Evolutionary conservation across 2,797 vertebrate species (phyloP).

Genomic region (Crenuchus spilurus): DNA sequence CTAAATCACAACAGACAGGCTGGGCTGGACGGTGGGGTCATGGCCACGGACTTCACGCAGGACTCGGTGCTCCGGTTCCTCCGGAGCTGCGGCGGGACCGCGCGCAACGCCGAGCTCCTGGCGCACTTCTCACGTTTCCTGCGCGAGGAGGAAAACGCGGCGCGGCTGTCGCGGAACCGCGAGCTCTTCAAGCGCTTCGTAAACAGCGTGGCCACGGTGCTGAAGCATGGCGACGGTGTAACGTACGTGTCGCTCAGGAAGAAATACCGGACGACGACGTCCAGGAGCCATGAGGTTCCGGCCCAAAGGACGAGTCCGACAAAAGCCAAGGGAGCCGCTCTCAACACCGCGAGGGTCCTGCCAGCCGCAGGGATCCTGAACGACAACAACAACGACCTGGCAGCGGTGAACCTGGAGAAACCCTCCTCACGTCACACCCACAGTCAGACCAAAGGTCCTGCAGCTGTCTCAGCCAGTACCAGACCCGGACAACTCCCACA

Average conservation of each 20-base stretch:
- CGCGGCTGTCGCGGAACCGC: constrained; percentile 78
- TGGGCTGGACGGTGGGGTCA: too few relatives aligned
- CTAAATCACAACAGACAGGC: too few relatives aligned
- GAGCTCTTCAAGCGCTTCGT: constrained; percentile 90
- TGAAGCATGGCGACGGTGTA: constrained; percentile 78
- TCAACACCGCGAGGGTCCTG: constrained; percentile 35
- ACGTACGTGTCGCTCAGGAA: constrained; percentile 82
- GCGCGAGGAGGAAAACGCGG: constrained; percentile 62
- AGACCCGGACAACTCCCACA: neutral
- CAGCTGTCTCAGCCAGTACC: too few relatives aligned
- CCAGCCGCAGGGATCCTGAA: constrained; percentile 66
- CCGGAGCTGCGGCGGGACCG: constrained; percentile 78
- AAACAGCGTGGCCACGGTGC: constrained; percentile 90
- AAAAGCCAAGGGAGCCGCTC: neutral
- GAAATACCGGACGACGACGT: constrained; percentile 70
- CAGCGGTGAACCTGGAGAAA: constrained; percentile 38
- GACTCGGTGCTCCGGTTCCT: constrained; percentile 87
- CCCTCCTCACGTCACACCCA: neutral
- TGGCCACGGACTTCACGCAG: constrained; percentile 87
- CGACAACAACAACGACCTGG: constrained; percentile 56
- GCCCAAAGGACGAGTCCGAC: neutral
- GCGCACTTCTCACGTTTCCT: constrained; percentile 83
- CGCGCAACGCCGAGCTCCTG: constrained; percentile 84
- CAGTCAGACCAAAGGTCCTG: neutral
- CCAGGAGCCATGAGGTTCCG: constrained; percentile 20